Evolutionary conservation across 2,113 vertebrate genomes (phyloP).

Genomic region (Strigops habroptila): DNA sequence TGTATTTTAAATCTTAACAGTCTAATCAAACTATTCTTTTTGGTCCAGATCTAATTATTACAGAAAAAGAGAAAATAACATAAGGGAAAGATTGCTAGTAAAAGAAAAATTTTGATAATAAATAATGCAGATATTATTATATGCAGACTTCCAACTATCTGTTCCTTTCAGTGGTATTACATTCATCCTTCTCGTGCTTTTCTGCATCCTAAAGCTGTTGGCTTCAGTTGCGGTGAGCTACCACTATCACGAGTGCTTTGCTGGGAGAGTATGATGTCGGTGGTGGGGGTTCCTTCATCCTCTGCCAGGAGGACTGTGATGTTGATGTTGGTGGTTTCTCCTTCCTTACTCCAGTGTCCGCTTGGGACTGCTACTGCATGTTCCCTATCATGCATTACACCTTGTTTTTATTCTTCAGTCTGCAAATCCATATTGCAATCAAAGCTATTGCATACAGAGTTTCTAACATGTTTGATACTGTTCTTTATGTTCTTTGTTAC

Average conservation of each 20-base stretch:
- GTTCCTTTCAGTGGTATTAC: background rate
- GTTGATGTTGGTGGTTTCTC: background rate
- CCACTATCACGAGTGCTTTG: background rate
- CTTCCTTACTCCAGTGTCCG: background rate
- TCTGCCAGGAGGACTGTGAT: background rate
- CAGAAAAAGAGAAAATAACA: background rate
- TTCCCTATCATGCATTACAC: accelerated
- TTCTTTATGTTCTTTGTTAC: background rate
- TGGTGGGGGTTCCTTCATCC: background rate
- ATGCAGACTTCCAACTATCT: background rate
- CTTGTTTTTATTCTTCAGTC: background rate
- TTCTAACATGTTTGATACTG: background rate
- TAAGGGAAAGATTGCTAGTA: background rate
- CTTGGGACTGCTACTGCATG: background rate
- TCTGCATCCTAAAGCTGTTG: background rate
- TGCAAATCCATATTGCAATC: background rate
- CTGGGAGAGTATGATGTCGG: background rate
- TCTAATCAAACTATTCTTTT: background rate
- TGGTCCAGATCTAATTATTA: background rate
- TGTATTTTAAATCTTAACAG: background rate
- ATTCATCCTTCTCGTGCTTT: background rate
- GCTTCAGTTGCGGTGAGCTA: background rate
- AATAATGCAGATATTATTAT: background rate
- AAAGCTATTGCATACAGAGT: background rate
- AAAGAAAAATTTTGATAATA: background rate